Base-by-base conservation (phyloP, 1,140 invertebrate species). In the Ips nitidus region DNA sequence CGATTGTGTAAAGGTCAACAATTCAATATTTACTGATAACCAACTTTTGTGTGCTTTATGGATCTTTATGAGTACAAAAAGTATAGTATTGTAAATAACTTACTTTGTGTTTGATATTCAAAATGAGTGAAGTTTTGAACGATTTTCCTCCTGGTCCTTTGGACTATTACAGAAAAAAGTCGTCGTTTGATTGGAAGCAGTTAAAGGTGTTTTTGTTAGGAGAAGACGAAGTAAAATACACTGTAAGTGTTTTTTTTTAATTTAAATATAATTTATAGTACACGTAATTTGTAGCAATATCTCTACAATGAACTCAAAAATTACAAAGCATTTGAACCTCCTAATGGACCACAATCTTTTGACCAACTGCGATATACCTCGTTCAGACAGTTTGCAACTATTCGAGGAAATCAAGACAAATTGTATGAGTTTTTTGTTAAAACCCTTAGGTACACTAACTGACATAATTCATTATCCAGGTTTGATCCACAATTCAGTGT, bases 101-200 rank as follows among this genome's bases (percentile, higher is more conserved):
- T 22, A 22, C 22, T 22, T 22, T 22, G 22, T 22, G 22, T 22
- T 22, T 22, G 22, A 22, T 22, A 43, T 67, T 5, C 37, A 50
- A 22, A 7, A 63, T 63, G 60, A 39, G 42, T 4, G 47, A 72
- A 64, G 40, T 71, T 2, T 68, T 77, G 52, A 43, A 61, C 45
- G 84, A 87, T 80, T 81, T 88, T 69, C 84, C 85, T 57, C 82
- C 79, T 42, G 90, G 91, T 58, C 90, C 91, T 2, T 81, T 94
- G 57, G 87, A 90, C 77, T 77, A 75, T 1, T 93, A 92, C 80
- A 85, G 92, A 74, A 88, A 87, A 70, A 84, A 82, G 61, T 87
- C 91, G 2, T 86, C 88, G 3, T 94, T 94, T 76, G 85, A 91
- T 77, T 94, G 91, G 91, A 92, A 91, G 78, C 82, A 85, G 64